Conservation (phyloP, 1,140 invertebrate species). For the Drosophila triauraria region DNA sequence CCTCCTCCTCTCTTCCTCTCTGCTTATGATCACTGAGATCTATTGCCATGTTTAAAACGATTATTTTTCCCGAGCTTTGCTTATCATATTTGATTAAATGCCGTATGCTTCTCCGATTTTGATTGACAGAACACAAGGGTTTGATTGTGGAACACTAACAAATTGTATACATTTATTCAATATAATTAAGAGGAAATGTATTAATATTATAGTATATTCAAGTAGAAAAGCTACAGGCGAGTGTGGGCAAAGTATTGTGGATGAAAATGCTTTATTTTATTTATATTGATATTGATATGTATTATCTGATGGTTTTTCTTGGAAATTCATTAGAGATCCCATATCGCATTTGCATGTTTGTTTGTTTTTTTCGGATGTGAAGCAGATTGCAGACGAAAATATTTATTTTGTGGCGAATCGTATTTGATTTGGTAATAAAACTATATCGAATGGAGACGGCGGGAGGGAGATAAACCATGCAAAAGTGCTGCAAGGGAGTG, state of each 20-base stretch:
- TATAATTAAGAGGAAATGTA: too few relatives aligned
- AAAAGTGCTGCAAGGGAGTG: slow-evolving; percentile 23
- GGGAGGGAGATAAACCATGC: neutral
- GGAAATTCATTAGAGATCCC: neutral
- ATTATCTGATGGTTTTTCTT: neutral
- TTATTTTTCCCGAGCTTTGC: neutral
- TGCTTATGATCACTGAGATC: slow-evolving; percentile 2
- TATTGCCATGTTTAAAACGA: slow-evolving; percentile 4
- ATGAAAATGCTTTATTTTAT: too few relatives aligned
- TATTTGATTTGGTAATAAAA: slow-evolving; percentile 64
- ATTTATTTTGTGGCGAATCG: slow-evolving; percentile 57
- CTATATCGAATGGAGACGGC: slow-evolving; percentile 8
- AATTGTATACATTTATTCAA: neutral
- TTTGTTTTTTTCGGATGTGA: slow-evolving; percentile 15
- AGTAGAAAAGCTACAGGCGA: too few relatives aligned
- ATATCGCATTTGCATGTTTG: slow-evolving; percentile 1
- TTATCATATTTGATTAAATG: slow-evolving; percentile 12
- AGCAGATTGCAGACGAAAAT: slow-evolving; percentile 39
- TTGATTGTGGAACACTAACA: neutral
- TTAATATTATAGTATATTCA: too few relatives aligned
- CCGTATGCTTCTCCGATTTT: neutral
- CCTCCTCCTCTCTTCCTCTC: neutral
- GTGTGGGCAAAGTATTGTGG: too few relatives aligned
- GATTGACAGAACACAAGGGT: neutral
- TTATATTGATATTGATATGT: too few relatives aligned